phyloP scores from a whole-genome alignment of 2,113 vertebrate genomes.

The Poecilia latipinna region DNA sequence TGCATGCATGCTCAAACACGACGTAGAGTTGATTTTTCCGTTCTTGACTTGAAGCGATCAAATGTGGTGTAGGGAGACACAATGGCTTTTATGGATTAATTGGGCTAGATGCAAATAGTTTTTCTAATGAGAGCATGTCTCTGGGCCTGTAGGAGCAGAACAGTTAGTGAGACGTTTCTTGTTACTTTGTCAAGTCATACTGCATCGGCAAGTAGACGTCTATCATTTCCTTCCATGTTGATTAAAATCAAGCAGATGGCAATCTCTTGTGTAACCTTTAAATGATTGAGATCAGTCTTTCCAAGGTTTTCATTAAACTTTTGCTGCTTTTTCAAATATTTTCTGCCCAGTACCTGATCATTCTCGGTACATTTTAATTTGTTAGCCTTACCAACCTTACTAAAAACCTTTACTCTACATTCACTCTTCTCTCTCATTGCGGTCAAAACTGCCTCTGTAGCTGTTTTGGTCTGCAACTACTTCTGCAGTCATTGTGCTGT shows the following conservation, averaged over 20 bases:
- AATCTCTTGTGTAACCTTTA: no score
- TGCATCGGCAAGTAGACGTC: not conserved
- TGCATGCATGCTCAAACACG: conserved; percentile 43
- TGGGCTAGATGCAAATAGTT: not conserved
- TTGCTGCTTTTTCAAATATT: not conserved
- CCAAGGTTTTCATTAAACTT: not conserved
- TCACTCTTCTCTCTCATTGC: no score
- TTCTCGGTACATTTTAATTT: not conserved
- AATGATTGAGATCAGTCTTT: no score
- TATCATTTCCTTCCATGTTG: not conserved
- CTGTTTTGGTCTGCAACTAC: not conserved
- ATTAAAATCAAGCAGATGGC: not conserved
- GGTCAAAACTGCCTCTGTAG: no score
- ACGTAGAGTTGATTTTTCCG: conserved; percentile 59
- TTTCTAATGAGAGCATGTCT: conserved; percentile 2
- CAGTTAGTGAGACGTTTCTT: not conserved
- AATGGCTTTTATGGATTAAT: conserved; percentile 14
- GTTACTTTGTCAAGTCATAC: not conserved
- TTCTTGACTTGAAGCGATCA: conserved; percentile 37
- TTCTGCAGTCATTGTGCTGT: not conserved
- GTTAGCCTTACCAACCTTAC: not conserved
- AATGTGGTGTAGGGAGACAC: conserved; percentile 52
- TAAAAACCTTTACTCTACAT: no score
- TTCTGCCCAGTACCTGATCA: not conserved
- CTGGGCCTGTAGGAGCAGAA: conserved; percentile 10